These are phyloP conservation scores for Eupleurogrammus muticus DNA, from an alignment of 2,797 vertebrate genomes.

Conservation along the genomic window DNA sequence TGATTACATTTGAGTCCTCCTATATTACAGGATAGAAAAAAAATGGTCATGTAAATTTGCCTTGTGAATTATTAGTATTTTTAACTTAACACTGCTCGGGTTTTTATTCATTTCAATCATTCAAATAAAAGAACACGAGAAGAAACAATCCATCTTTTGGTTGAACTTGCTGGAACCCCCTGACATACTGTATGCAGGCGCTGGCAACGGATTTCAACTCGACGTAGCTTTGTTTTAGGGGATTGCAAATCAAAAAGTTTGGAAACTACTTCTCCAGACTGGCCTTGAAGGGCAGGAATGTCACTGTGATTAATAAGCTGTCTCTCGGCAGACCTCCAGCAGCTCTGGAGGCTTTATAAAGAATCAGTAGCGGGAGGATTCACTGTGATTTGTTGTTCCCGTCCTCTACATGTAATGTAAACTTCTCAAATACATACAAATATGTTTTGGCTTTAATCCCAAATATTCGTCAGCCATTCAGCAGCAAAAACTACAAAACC, in stretches of 20 bases:
- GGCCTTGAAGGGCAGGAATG: background rate
- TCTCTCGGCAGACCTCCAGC: too few species aligned
- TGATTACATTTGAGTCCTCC: too few species aligned
- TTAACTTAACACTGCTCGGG: background rate
- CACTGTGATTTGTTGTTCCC: too few species aligned
- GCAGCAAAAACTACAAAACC: too few species aligned
- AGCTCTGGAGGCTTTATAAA: too few species aligned
- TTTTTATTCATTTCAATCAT: background rate
- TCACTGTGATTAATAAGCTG: background rate
- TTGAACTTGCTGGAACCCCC: background rate
- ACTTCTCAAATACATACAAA: too few species aligned
- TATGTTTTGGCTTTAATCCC: too few species aligned
- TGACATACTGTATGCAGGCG: background rate
- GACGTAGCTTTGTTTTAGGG: background rate
- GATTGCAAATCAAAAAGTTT: background rate
- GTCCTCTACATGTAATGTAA: too few species aligned
- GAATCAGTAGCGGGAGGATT: too few species aligned
- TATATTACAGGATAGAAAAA: background rate
- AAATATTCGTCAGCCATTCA: too few species aligned
- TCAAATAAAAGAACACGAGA: background rate
- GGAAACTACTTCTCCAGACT: background rate
- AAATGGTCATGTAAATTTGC: background rate
- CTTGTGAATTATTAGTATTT: background rate
- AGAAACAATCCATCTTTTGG: background rate
- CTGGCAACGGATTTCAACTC: too few species aligned